phyloP scores from a whole-genome alignment of 2,113 vertebrate genomes.

The Gymnobelideus leadbeateri region DNA sequence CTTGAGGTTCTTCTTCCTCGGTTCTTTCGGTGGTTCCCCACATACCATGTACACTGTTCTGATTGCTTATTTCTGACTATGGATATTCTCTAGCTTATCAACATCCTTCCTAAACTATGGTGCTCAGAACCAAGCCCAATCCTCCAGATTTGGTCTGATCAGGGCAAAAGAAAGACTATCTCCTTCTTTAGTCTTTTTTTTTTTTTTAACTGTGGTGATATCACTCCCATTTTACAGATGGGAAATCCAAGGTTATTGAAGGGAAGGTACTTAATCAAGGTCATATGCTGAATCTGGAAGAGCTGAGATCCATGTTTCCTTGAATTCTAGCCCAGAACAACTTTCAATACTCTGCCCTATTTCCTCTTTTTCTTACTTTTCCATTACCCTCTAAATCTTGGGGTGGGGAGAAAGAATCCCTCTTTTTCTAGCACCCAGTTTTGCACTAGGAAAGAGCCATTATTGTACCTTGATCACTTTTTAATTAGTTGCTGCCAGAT shows the following conservation, averaged over 20 bases:
- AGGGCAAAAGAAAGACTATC: background rate
- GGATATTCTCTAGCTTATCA: background rate
- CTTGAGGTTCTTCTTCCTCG: background rate
- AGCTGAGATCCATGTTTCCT: background rate
- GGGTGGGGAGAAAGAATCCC: background rate
- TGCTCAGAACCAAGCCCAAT: background rate
- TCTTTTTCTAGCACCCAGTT: background rate
- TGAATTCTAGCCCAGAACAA: background rate
- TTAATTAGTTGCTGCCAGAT: no score
- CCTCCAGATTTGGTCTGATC: background rate
- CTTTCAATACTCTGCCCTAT: background rate
- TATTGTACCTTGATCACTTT: background rate
- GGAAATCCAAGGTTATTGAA: background rate
- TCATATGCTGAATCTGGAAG: background rate
- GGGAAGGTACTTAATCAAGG: background rate
- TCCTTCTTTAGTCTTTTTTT: background rate
- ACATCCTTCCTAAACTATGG: background rate
- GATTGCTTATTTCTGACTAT: background rate
- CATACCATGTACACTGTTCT: background rate
- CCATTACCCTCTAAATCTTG: background rate
- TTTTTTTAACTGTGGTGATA: background rate
- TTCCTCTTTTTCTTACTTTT: background rate
- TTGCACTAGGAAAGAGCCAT: background rate
- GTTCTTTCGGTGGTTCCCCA: background rate
- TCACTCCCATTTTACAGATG: background rate